phyloP scores from a whole-genome alignment of 2,888 invertebrate genomes.

The Aspidapion aeneum region DNA sequence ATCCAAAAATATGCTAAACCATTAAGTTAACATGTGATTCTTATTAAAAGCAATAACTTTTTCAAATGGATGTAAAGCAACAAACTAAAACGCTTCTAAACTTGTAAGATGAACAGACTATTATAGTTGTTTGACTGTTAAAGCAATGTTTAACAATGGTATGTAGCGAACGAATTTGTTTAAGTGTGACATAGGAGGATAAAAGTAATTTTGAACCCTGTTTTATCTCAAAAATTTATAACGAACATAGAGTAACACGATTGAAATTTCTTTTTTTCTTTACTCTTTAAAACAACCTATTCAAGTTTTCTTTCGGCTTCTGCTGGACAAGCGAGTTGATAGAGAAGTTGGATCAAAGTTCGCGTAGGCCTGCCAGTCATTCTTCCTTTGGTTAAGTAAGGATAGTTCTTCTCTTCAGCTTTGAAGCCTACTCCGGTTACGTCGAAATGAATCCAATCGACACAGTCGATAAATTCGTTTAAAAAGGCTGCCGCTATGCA shows the following conservation, averaged over 20 bases:
- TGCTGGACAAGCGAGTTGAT: conserved; percentile 46
- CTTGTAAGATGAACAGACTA: neutral
- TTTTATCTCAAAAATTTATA: too few species aligned
- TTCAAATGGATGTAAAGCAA: too few species aligned
- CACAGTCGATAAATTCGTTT: conserved; percentile 53
- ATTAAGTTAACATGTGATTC: too few species aligned
- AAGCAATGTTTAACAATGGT: too few species aligned
- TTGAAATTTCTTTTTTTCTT: neutral
- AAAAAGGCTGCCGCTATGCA: conserved; percentile 47
- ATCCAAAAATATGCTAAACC: too few species aligned
- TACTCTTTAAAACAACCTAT: conserved; percentile 12
- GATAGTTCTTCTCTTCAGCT: conserved; percentile 50
- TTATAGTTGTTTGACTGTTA: too few species aligned
- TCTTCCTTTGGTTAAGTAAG: conserved; percentile 53
- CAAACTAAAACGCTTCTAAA: neutral
- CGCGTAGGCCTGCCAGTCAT: conserved; percentile 53
- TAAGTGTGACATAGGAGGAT: too few species aligned
- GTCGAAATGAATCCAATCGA: conserved; percentile 60
- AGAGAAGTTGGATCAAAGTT: conserved; percentile 49
- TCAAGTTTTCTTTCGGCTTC: conserved; percentile 39
- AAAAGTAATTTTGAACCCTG: too few species aligned
- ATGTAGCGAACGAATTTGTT: too few species aligned
- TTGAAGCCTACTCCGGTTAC: conserved; percentile 56
- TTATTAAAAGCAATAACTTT: too few species aligned
- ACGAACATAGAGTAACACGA: too few species aligned